phyloP scores from a whole-genome alignment of 2,113 vertebrate genomes.

The Callipepla squamata region DNA sequence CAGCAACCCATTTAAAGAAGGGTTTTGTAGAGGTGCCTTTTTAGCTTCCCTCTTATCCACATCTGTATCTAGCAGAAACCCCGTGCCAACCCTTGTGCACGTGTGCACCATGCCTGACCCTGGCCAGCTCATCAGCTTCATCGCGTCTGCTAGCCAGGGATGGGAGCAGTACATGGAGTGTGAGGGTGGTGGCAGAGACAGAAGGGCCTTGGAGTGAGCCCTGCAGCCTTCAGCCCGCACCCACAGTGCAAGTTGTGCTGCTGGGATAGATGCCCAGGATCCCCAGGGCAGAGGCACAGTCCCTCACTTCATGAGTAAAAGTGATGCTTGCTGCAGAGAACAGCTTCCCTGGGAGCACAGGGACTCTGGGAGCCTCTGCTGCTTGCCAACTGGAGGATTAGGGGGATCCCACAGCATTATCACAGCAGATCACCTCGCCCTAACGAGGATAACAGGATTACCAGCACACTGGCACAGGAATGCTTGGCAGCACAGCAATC shows the following conservation, averaged over 20 bases:
- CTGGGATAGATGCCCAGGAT: fast-evolving
- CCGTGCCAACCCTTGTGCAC: background rate
- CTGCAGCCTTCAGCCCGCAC: background rate
- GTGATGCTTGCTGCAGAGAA: background rate
- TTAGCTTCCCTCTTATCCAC: background rate
- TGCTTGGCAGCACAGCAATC: background rate
- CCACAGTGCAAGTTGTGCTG: background rate
- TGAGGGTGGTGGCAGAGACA: fast-evolving
- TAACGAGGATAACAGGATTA: background rate
- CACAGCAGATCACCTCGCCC: fast-evolving
- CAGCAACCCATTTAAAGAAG: background rate
- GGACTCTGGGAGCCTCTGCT: background rate
- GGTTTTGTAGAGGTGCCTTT: background rate
- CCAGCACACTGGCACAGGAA: background rate
- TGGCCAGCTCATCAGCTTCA: background rate
- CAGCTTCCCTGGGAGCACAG: background rate
- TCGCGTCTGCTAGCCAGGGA: background rate
- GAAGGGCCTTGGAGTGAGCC: fast-evolving
- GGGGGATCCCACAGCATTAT: background rate
- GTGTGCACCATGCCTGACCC: fast-evolving
- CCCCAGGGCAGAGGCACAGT: background rate
- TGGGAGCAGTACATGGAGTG: fast-evolving
- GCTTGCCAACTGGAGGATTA: background rate
- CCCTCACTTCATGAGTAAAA: background rate
- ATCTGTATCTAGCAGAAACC: background rate